A percentile compares a stretch with the other conserved stretches of the same genome.
Conservation (phyloP, 2,888 invertebrate species). For the Noctua janthe region DNA sequence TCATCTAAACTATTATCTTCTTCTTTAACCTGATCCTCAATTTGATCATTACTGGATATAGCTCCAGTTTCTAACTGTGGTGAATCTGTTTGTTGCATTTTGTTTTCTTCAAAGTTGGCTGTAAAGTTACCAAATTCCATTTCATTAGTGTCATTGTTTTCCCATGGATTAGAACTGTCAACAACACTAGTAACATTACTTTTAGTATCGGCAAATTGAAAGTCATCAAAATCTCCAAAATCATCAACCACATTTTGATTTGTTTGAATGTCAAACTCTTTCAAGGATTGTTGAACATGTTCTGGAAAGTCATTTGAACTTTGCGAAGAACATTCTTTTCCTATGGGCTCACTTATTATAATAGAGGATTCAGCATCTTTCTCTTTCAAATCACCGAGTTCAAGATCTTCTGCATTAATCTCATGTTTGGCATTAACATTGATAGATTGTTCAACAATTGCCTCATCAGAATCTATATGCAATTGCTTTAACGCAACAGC, state of each 20-base stretch:
- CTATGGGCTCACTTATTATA: constrained; percentile 21
- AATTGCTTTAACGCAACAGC: constrained; percentile 49
- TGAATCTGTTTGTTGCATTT: constrained; percentile 26
- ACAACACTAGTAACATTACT: constrained; percentile 67
- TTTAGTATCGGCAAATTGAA: constrained; percentile 81
- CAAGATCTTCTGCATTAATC: constrained; percentile 15
- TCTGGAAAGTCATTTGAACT: constrained; percentile 26
- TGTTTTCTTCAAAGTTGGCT: constrained; percentile 79
- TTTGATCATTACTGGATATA: constrained; percentile 41
- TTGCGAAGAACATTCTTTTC: constrained; percentile 17
- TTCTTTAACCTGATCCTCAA: constrained; percentile 55
- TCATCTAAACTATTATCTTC: constrained; percentile 72
- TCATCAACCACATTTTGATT: constrained; percentile 74
- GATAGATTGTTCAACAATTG: constrained; percentile 43
- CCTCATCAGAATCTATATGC: constrained; percentile 48
- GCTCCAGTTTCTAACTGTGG: constrained; percentile 41
- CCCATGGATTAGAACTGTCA: constrained; percentile 83
- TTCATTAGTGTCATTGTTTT: constrained; percentile 70
- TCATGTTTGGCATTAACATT: constrained; percentile 33
- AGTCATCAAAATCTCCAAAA: constrained; percentile 90
- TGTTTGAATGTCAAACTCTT: constrained; percentile 29
- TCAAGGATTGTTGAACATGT: constrained; percentile 20
- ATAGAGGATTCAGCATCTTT: constrained; percentile 20
- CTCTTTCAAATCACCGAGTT: constrained; percentile 23
- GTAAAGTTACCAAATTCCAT: constrained; percentile 82